Base-by-base conservation (phyloP, 2,113 vertebrate genomes). In the Arvicanthis niloticus region DNA sequence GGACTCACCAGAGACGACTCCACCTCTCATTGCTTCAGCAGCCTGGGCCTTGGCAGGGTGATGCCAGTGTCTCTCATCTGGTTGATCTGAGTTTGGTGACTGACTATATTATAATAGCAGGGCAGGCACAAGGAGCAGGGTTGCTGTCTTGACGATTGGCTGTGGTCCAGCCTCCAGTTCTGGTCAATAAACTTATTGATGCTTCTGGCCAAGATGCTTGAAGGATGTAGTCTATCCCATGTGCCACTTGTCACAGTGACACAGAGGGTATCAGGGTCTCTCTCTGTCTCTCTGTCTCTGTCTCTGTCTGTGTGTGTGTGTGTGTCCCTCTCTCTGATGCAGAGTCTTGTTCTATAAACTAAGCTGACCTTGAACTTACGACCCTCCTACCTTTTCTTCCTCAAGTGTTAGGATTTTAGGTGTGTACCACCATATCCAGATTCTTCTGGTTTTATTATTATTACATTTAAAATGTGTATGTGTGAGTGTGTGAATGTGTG, bases 161-260 rank as follows among this genome's bases (percentile, higher is more conserved):
- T 0, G 1, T 1, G 8, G 37, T 21, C 29, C 3, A 40, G 72
- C 73, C 85, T 19, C 65, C 11, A 2, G 22, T 1, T 17, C 9
- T 67, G 82, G 37, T 3, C 67, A 29, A 24, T 16, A 2, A 17
- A 45, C 21, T 29, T 73, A 67, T 21, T 10, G 58, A 75, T 62
- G 40, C 15, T 45, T 51, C 9, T 3, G 51, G 37, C 58, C 62
- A 70, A 26, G 84, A 19, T 7, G 7, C 65, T 65, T 22, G 22
- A 7, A 42, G 78, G 37, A 65, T 12, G 40, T 0, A 12, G 29
- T 60, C 21, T 51, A 13, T 37, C 42, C 58, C 34, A 3, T 21
- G 3, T 16, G 9, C 26, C 2, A 0, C 13, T 42, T 89, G 85
- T 77, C 85, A 80, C 70, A 4, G 4, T 37, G 84, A 58, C 67